Evolutionary conservation across 2,888 invertebrate genomes (phyloP).

Genomic region (Eucera pruinosa): DNA sequence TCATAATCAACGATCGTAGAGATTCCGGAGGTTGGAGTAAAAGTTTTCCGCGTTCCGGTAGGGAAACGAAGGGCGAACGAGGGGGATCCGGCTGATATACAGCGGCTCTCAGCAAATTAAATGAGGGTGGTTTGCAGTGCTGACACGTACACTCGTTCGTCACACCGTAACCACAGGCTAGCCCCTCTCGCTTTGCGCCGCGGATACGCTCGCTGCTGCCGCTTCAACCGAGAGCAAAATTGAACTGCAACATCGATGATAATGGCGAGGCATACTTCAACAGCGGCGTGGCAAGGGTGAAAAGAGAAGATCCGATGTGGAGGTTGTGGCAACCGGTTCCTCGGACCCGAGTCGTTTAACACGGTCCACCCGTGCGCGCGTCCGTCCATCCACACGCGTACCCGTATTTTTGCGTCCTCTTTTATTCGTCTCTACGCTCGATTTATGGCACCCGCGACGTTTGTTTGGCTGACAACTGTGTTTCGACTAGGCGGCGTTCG

Average conservation of each 20-base stretch:
- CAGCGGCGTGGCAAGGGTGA: conserved; percentile 31
- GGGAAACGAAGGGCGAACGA: conserved; percentile 25
- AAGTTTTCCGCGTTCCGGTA: conserved; percentile 46
- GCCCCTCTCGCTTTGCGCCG: conserved; percentile 56
- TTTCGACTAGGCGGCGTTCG: no score
- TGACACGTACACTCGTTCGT: conserved; percentile 77
- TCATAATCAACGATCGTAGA: conserved; percentile 60
- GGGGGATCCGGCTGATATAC: conserved; percentile 68
- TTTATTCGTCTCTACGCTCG: conserved; percentile 41
- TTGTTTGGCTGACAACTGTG: conserved; percentile 23
- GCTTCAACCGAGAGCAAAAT: conserved; percentile 47
- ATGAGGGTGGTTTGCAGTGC: conserved; percentile 76
- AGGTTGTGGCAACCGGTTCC: conserved; percentile 61
- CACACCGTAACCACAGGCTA: conserved; percentile 71
- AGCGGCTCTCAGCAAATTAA: conserved; percentile 76
- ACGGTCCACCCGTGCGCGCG: conserved; percentile 6
- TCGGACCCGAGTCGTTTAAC: conserved; percentile 58
- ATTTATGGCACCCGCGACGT: conserved; percentile 34
- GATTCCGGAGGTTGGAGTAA: conserved; percentile 26
- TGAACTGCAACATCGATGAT: conserved; percentile 72
- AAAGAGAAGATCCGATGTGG: conserved; percentile 39
- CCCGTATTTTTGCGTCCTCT: conserved; percentile 43
- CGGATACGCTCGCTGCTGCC: conserved; percentile 38
- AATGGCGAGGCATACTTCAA: conserved; percentile 71
- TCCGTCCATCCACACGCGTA: no score